phyloP scores from a whole-genome alignment of 2,888 invertebrate genomes.

The Acronicta aceris region DNA sequence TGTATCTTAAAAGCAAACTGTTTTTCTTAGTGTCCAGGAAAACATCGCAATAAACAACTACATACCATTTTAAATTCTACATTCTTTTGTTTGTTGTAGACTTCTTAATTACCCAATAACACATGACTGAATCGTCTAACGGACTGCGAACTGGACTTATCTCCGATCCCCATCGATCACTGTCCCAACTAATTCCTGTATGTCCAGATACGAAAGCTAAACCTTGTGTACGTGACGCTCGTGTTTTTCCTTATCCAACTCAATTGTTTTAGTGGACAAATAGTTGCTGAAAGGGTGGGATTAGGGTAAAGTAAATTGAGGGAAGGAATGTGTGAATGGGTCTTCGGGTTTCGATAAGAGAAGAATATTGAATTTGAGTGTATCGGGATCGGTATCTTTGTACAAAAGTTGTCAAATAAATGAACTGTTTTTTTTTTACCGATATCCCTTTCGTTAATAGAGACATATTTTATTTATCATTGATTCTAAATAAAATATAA shows the following conservation, averaged over 20 bases:
- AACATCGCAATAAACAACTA: background rate
- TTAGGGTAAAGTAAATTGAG: conserved; percentile 52
- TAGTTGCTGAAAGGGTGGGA: conserved; percentile 69
- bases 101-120: conserved; percentile 40
- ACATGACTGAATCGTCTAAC: conserved; percentile 36
- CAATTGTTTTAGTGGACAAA: conserved; percentile 79
- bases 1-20: too few relatives aligned
- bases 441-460: too few relatives aligned
- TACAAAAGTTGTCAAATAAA: too few relatives aligned
- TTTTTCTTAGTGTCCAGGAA: too few relatives aligned
- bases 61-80: conserved; percentile 2
- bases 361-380: background rate
- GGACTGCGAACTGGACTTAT: conserved; percentile 40
- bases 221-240: conserved; percentile 56
- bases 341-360: conserved; percentile 12
- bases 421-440: too few relatives aligned
- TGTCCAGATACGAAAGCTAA: conserved; percentile 52
- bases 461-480: too few relatives aligned
- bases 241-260: conserved; percentile 70
- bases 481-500: too few relatives aligned
- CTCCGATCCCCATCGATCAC: conserved; percentile 52
- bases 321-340: conserved; percentile 24
- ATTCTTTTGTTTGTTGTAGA: conserved; percentile 5
- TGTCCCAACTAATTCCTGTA: conserved; percentile 56
- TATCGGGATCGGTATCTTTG: background rate